These are phyloP conservation scores for Platycheirus albimanus DNA, from an alignment of 2,888 invertebrate genomes.

Conservation along the genomic window DNA sequence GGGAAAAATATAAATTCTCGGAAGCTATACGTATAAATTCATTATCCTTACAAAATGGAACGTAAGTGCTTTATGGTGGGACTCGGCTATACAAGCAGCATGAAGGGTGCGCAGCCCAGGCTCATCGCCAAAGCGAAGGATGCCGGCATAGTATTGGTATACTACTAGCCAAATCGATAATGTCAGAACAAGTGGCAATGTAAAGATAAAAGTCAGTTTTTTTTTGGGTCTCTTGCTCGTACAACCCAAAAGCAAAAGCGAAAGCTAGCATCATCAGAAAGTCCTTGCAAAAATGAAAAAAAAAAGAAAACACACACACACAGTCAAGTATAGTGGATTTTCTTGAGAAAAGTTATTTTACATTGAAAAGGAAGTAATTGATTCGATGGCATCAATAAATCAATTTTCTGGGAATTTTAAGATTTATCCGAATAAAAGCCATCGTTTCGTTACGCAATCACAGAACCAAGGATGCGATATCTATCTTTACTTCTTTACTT, in stretches of 20 bases:
- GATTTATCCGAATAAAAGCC: constrained; percentile 71
- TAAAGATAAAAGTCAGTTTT: constrained; percentile 62
- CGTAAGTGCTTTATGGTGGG: constrained; percentile 58
- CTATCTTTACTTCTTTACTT: too few relatives aligned
- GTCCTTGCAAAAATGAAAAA: constrained; percentile 43
- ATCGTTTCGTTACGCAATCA: constrained; percentile 65
- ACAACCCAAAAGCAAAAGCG: constrained; percentile 39
- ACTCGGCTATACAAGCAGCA: constrained; percentile 9
- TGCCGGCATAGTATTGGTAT: background rate
- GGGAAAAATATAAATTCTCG: constrained; percentile 53
- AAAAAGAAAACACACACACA: constrained; percentile 22
- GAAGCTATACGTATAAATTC: constrained; percentile 71
- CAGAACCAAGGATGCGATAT: constrained; percentile 14
- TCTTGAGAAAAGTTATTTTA: constrained; percentile 59
- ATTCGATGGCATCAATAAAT: constrained; percentile 74
- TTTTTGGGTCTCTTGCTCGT: constrained; percentile 13
- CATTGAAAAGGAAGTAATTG: constrained; percentile 72
- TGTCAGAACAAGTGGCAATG: constrained; percentile 68
- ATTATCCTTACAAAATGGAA: constrained; percentile 72
- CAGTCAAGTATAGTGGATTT: constrained; percentile 6
- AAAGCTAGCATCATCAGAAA: constrained; percentile 54
- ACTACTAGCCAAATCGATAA: constrained; percentile 56
- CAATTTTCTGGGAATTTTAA: constrained; percentile 72
- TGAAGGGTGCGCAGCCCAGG: constrained; percentile 11
- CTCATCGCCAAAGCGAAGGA: constrained; percentile 1